These are phyloP conservation scores for Charadrius vociferus DNA, from an alignment of 2,113 vertebrate genomes.

Conservation along the genomic window DNA sequence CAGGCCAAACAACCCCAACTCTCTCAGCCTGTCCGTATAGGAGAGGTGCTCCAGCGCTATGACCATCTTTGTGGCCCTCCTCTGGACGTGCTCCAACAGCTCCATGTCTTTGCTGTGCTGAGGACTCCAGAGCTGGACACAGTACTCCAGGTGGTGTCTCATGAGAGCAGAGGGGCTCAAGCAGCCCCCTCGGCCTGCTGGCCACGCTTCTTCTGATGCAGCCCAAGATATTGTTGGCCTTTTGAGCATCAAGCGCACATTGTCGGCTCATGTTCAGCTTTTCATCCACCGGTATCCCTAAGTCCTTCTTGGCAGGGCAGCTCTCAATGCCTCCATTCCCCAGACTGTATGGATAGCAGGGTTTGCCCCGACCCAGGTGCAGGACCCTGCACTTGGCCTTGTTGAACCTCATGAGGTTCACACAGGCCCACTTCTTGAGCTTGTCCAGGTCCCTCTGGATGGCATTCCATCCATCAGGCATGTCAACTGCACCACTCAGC, in stretches of 20 bases:
- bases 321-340: background rate
- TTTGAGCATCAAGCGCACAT: background rate
- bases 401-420: background rate
- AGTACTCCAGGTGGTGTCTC: background rate
- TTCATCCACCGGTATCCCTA: background rate
- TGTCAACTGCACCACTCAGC: background rate
- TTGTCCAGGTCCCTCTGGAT: background rate
- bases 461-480: background rate
- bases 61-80: background rate
- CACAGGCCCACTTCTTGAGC: background rate
- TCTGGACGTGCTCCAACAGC: background rate
- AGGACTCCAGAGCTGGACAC: background rate
- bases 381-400: background rate
- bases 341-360: background rate
- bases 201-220: background rate
- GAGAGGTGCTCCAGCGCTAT: no score
- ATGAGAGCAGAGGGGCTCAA: background rate
- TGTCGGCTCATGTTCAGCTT: background rate
- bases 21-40: no score
- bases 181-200: background rate
- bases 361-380: background rate
- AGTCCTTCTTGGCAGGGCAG: background rate
- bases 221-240: background rate
- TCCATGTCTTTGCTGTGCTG: background rate
- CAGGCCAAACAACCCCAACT: no score